Conservation (phyloP, 2,113 vertebrate genomes). For the Vulpes lagopus region DNA sequence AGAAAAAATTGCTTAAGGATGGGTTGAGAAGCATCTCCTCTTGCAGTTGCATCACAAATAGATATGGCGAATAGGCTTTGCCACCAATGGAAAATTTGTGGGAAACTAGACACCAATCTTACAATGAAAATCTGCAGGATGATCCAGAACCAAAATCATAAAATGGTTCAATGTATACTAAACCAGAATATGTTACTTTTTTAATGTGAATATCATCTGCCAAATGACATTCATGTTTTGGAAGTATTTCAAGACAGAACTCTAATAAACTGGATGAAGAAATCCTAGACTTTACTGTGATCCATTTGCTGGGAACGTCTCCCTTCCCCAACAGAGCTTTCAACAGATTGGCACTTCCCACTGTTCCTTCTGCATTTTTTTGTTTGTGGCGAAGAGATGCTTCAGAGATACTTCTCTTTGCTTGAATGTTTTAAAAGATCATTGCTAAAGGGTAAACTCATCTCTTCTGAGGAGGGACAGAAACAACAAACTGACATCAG, state of each 20-base stretch:
- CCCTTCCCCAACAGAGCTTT: constrained; percentile 91
- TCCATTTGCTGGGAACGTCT: constrained; percentile 93
- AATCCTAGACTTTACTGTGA: constrained; percentile 93
- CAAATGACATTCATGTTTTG: constrained; percentile 94
- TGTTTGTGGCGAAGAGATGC: constrained; percentile 93
- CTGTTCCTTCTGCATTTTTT: constrained; percentile 91
- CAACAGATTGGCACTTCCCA: constrained; percentile 91
- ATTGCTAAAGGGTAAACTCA: constrained; percentile 84
- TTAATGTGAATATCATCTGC: constrained; percentile 93
- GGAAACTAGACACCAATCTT: constrained; percentile 94
- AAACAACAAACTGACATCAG: background rate
- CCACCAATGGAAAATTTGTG: constrained; percentile 94
- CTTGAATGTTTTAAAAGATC: constrained; percentile 93
- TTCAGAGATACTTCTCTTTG: constrained; percentile 93
- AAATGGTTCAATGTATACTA: constrained; percentile 94
- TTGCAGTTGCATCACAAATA: constrained; percentile 93
- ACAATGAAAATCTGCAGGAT: constrained; percentile 92
- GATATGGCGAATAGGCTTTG: constrained; percentile 93
- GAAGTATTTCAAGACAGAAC: constrained; percentile 90
- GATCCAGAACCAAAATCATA: constrained; percentile 95
- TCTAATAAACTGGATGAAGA: constrained; percentile 93
- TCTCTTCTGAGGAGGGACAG: background rate
- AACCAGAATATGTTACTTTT: constrained; percentile 92
- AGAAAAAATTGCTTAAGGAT: constrained; percentile 93
- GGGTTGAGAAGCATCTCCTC: constrained; percentile 93